Percentiles rank a stretch among this genome's conserved stretches.
These are phyloP conservation scores for Norana najaformis DNA, from an alignment of 2,888 invertebrate species.

Conservation along the genomic window DNA sequence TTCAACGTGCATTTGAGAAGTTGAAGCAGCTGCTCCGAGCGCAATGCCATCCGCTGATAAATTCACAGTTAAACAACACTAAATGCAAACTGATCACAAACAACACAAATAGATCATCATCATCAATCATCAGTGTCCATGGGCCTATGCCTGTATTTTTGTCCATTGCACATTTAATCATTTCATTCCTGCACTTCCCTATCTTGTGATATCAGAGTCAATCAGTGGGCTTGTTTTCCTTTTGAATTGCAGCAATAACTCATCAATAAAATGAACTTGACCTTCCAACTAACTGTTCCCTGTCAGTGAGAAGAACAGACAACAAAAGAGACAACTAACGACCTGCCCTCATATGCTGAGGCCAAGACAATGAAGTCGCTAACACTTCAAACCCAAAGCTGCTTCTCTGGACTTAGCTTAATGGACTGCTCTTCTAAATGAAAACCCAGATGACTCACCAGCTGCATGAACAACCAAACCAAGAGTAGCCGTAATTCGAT, in stretches of 20 bases:
- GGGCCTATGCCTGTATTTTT: too few species aligned
- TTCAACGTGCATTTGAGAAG: slow-evolving; percentile 92
- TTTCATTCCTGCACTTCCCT: too few species aligned
- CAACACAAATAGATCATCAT: background rate
- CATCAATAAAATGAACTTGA: background rate
- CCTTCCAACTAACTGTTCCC: background rate
- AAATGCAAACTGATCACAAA: background rate
- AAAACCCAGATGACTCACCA: slow-evolving; percentile 66
- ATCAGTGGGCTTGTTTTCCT: background rate
- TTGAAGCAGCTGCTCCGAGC: slow-evolving; percentile 94
- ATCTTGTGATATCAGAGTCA: background rate
- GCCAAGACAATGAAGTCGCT: too few species aligned
- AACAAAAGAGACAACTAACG: background rate
- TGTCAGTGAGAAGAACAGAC: too few species aligned
- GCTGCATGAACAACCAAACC: slow-evolving; percentile 98
- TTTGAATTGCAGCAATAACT: background rate
- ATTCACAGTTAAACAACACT: background rate
- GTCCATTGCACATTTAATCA: too few species aligned
- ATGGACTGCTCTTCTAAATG: background rate
- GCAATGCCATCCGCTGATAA: slow-evolving; percentile 88
- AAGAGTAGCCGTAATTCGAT: slow-evolving; percentile 78
- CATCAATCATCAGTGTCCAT: background rate
- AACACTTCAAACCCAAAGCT: background rate
- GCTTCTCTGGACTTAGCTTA: background rate
- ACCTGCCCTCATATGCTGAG: too few species aligned